Base-by-base conservation (phyloP, 2,797 vertebrate species). In the Sciaenops ocellatus region DNA sequence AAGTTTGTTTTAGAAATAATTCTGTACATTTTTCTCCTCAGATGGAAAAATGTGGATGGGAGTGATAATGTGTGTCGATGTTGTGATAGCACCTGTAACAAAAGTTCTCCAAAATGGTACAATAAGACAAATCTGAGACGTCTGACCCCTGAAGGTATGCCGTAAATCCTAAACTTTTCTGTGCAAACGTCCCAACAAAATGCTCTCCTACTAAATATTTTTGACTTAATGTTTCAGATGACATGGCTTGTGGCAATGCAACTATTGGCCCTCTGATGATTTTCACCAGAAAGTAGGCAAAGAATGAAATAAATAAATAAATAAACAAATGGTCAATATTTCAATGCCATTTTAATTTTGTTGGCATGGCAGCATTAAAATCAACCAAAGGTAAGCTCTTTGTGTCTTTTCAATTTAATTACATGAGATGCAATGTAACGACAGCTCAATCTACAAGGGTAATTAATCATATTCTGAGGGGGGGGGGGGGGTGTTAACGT, bases 41-140 rank as follows among this genome's bases (percentile, higher is more conserved):
- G 92, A 18, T 93, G 91, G 92, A 44, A 6, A 44, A 79, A 76
- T 46, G 69, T 88, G 64, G 90, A 92, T 24, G 83, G 85, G 1
- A 30, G 34, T 18, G 61, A 86, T 51, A 16, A 69, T 0, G 74
- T 78, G 28, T 93, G 90, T 61, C 71, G 3, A 16, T 93, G 92
- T 47, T 93, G 91, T 74, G 82, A 87, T 1, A 4, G 28, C 2
- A 48, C 18, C 52, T 89, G 92, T 50, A 7, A 4, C 13, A 22
- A 4, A 13, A 28, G 24, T 6, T 30, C 22, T 48, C 12, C 26
- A 0, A 47, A 16, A 22, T 20, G 26, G 69, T n/a, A 15, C 20
- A 0, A 28, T 1, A 3, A n/a, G 2, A 11, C 34, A 10, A 18
- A 44, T n/a, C 5, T 18, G 47, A 55, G 51, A 51, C 42, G 0